Evolutionary conservation across 2,888 invertebrate species (phyloP), one percentile per base, ranked within the genome.

Genomic region (Labia minor): DNA sequence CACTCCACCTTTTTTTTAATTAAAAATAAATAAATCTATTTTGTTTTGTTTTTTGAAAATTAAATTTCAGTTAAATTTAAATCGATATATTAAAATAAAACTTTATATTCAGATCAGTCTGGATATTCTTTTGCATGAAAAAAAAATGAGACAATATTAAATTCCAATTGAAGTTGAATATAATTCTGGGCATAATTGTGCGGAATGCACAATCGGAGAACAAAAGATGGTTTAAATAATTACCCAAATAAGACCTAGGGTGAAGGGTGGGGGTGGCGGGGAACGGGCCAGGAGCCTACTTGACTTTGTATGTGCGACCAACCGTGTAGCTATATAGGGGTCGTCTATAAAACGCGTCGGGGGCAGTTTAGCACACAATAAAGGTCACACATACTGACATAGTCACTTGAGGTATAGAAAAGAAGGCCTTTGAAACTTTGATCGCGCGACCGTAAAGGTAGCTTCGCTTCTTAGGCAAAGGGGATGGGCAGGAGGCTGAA

Each of bases 281-380:
- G 4, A 8, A 26, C 26, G 4, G 8, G 26, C 26, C 3, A 26
- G 26, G 4, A 26, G 26, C 26, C 26, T 8, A 26, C 16, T 49
- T 49, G 49, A 49, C 49, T 49, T 49, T 49, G 49, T 49, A 2
- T 49, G 49, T 49, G 49, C 49, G 49, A 49, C 49, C 49, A 49
- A 49, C 49, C 49, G 49, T 49, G 49, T 49, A n/a, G 3, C 49
- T 49, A 49, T 49, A 49, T 49, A 49, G 49, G 49, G 49, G 49
- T 49, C 49, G 49, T 49, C 49, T 49, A 49, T 49, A 49, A 49
- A 49, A 49, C 49, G 49, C 49, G 49, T 49, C 49, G 33, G 49
- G 49, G 49, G 49, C 49, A 49, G 49, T 49, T 49, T 49, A 49
- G 49, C 49, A 49, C 49, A 49, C 49, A 49, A 49, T 49, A 49